Base-by-base conservation (phyloP, 2,888 invertebrate species). In the Lasioglossum oenotherae region DNA sequence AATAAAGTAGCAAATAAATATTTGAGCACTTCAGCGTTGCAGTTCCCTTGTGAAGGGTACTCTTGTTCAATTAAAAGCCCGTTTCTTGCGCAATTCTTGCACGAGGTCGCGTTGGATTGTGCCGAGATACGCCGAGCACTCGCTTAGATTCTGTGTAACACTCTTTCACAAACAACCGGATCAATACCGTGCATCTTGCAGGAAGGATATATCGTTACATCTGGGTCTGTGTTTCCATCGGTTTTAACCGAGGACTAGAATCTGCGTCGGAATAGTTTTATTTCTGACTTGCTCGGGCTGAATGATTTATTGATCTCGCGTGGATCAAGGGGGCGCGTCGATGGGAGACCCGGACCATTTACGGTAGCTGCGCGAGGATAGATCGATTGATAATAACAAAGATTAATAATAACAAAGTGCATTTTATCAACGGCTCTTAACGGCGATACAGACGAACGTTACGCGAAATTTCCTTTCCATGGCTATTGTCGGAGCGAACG, bases 371-470 rank as follows among this genome's bases (percentile, higher is more conserved):
- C 78, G 27, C 78, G 77, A 76, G 80, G 81, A 76, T 57, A 81
- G 76, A 85, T 82, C 80, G 79, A 88, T 79, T 76, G 72, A 86
- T 84, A 23, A 64, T 73, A 88, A 80, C 80, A 85, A 87, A 71
- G 86, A 88, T 79, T 76, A 69, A 86, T 84, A 23, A 64, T 73
- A 88, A 80, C 80, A 85, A 87, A 71, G 86, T 91, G 90, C 87
- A 87, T 84, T 84, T 82, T 80, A 85, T 90, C 91, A 91, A 91
- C 91, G 91, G 91, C 91, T 91, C 87, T 91, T 89, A 91, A 89
- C 91, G 91, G 89, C 85, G 82, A 84, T 82, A 86, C 73, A 78
- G 80, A 79, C 82, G 69, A 78, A 67, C 46, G 76, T 77, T 80
- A 16, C 53, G 53, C 41, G 64, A 77, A 57, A 69, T 46, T 79